Conservation (phyloP, 2,113 vertebrate genomes). For the Dicerorhinus sumatrensis region DNA sequence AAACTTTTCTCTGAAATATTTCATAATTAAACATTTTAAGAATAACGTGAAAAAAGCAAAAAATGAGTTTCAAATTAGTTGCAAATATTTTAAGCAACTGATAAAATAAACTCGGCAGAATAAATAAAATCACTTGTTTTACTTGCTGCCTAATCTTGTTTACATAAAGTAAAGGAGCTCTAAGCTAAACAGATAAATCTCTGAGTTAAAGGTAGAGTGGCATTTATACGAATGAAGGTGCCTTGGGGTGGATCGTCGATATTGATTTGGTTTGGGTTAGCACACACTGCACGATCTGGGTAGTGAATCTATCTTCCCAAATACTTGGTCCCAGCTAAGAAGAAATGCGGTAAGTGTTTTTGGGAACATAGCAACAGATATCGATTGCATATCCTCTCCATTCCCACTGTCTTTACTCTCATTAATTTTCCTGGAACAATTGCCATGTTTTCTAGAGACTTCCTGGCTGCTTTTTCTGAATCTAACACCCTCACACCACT, state of each 20-base stretch:
- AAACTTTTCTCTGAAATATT: not conserved
- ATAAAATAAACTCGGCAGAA: not conserved
- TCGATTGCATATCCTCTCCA: no score
- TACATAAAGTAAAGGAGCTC: not conserved
- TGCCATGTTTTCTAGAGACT: not conserved
- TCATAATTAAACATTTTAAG: not conserved
- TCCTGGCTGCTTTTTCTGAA: not conserved
- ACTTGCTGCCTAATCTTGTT: not conserved
- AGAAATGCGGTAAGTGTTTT: not conserved
- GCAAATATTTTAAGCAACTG: not conserved
- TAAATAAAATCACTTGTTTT: not conserved
- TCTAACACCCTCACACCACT: not conserved
- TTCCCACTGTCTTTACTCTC: not conserved
- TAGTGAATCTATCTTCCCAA: not conserved
- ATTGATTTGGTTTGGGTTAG: not conserved
- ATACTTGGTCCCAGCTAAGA: not conserved
- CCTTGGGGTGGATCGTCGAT: fast-evolving
- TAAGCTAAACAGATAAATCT: not conserved
- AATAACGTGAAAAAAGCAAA: not conserved
- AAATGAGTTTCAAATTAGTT: not conserved
- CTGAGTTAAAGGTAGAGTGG: not conserved
- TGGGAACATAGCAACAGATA: no score
- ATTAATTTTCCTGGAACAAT: not conserved
- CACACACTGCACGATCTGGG: fast-evolving
- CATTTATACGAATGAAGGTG: not conserved